Evolutionary conservation across 2,888 invertebrate species (phyloP).

Genomic region (Amphipoea oculea): DNA sequence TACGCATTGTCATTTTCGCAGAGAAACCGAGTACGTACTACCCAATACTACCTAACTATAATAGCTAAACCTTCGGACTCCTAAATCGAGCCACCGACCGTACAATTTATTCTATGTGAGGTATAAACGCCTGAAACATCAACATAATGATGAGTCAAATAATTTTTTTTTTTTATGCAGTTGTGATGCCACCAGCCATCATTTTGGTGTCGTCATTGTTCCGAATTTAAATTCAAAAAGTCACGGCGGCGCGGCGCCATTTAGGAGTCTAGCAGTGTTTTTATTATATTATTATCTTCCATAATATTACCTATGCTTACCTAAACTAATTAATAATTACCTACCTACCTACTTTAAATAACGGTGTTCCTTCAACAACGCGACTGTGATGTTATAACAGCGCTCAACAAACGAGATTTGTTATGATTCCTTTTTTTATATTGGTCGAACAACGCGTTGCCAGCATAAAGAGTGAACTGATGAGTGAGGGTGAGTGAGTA

Average conservation of each 20-base stretch:
- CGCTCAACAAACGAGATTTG: not conserved
- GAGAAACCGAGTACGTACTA: not conserved
- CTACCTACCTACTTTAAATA: not conserved
- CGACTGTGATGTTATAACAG: not conserved
- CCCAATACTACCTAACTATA: too few relatives aligned
- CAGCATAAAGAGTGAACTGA: not conserved
- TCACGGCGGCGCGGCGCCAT: not conserved
- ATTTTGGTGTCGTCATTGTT: not conserved
- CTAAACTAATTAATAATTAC: not conserved
- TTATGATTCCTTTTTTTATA: not conserved
- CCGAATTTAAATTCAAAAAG: not conserved
- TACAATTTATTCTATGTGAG: too few relatives aligned
- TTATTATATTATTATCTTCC: too few relatives aligned
- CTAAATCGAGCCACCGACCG: not conserved
- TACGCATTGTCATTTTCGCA: constrained; percentile 1
- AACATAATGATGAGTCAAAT: not conserved
- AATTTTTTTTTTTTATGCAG: not conserved
- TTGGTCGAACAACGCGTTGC: not conserved
- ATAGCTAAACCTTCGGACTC: not conserved
- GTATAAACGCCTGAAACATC: not conserved
- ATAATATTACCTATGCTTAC: not conserved
- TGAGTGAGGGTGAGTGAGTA: too few relatives aligned
- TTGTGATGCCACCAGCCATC: not conserved
- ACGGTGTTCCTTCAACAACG: not conserved
- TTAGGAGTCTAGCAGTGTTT: not conserved